Evolutionary conservation across 2,797 vertebrate species (phyloP).

Genomic region (Pristis pectinata): DNA sequence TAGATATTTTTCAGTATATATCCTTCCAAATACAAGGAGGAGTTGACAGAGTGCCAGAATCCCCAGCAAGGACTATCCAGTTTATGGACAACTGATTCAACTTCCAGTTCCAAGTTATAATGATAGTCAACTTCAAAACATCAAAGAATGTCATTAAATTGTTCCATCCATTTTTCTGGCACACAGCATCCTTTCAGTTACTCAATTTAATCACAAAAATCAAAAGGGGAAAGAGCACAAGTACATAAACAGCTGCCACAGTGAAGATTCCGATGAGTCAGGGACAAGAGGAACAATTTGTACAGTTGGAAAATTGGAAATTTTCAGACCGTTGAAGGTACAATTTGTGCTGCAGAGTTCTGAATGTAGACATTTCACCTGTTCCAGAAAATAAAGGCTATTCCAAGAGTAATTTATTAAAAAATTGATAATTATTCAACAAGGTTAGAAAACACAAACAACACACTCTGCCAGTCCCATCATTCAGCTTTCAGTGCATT

Average conservation of each 20-base stretch:
- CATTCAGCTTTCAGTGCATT: background rate
- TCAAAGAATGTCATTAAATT: background rate
- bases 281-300: background rate
- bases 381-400: background rate
- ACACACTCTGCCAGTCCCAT: background rate
- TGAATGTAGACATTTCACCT: background rate
- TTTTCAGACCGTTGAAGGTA: background rate
- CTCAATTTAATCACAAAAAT: background rate
- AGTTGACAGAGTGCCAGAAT: background rate
- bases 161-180: background rate
- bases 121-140: constrained; percentile 5
- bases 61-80: background rate
- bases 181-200: constrained; percentile 24
- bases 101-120: constrained; percentile 14
- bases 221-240: background rate
- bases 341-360: background rate
- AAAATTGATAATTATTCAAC: background rate
- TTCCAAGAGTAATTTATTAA: background rate
- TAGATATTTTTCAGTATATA: background rate
- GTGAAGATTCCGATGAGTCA: background rate
- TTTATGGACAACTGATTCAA: background rate
- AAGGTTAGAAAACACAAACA: background rate
- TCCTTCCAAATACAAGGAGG: background rate
- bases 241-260: constrained; percentile 1
- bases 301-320: background rate